Evolutionary conservation across 2,113 vertebrate genomes (phyloP).

Genomic region (Corynorhinus townsendii): DNA sequence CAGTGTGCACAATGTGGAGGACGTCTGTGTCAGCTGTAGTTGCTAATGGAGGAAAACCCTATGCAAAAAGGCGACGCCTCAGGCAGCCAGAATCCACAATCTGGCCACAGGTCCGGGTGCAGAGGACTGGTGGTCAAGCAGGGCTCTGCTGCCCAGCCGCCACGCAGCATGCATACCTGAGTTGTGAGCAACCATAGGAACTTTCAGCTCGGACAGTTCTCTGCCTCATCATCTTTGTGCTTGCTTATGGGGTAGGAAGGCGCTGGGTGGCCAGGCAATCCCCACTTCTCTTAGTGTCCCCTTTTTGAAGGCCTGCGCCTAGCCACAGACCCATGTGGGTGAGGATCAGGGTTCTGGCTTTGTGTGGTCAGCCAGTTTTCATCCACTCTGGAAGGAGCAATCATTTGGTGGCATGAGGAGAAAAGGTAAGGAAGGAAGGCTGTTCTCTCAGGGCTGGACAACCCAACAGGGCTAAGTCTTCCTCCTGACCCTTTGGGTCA

Average conservation of each 20-base stretch:
- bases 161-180: conserved; percentile 83
- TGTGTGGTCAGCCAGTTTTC: conserved; percentile 3
- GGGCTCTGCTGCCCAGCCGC: conserved; percentile 70
- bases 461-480: conserved; percentile 17
- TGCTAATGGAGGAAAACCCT: conserved; percentile 64
- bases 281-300: conserved; percentile 17
- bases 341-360: conserved; percentile 16
- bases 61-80: conserved; percentile 43
- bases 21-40: conserved; percentile 70
- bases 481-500: neutral
- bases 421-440: conserved; percentile 29
- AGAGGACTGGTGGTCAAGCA: conserved; percentile 44
- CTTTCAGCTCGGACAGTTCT: conserved; percentile 55
- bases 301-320: neutral
- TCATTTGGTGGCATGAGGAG: conserved; percentile 4
- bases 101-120: conserved; percentile 12
- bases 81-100: conserved; percentile 47
- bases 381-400: conserved; percentile 16
- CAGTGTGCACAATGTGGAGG: conserved; percentile 86
- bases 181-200: conserved; percentile 82
- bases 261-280: neutral
- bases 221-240: conserved; percentile 71
- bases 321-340: conserved; percentile 22
- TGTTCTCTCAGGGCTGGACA: neutral
- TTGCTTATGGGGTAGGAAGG: conserved; percentile 56